Evolutionary conservation across 2,888 invertebrate genomes (phyloP).

Genomic region (Drosophila colorata): DNA sequence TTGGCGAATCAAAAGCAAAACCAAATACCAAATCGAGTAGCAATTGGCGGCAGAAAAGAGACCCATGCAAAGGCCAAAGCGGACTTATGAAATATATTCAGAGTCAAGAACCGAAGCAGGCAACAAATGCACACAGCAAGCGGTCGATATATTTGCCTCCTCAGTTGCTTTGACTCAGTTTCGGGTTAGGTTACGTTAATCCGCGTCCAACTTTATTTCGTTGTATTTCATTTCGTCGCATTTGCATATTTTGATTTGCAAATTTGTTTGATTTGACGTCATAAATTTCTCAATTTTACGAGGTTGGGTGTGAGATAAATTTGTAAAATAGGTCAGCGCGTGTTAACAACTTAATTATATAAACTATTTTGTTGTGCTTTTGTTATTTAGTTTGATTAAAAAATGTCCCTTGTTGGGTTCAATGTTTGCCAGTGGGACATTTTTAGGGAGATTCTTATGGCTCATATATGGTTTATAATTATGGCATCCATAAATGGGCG

Average conservation of each 20-base stretch:
- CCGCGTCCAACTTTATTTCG: slow-evolving; percentile 23
- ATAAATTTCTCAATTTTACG: slow-evolving; percentile 74
- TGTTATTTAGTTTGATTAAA: slow-evolving; percentile 4
- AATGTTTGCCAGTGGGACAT: slow-evolving; percentile 1
- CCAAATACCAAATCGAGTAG: slow-evolving; percentile 59
- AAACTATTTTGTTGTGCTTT: not conserved
- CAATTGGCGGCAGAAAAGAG: slow-evolving; percentile 56
- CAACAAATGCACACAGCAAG: slow-evolving; percentile 78
- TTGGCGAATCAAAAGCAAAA: slow-evolving; percentile 20
- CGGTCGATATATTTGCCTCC: slow-evolving; percentile 37
- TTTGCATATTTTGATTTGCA: slow-evolving; percentile 78
- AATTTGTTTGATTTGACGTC: slow-evolving; percentile 63
- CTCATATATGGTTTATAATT: slow-evolving; percentile 50
- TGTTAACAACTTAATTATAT: slow-evolving; percentile 33
- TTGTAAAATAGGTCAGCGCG: slow-evolving; percentile 59
- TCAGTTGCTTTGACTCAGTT: slow-evolving; percentile 20
- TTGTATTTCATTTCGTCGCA: slow-evolving; percentile 49
- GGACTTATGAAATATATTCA: slow-evolving; percentile 71
- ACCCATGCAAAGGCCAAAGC: slow-evolving; percentile 74
- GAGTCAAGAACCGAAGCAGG: slow-evolving; percentile 42
- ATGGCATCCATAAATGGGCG: slow-evolving; percentile 58
- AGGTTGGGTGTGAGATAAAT: slow-evolving; percentile 55
- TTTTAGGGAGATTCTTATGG: slow-evolving; percentile 25
- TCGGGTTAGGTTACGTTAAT: slow-evolving; percentile 4
- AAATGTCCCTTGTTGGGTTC: slow-evolving; percentile 13